These are phyloP conservation scores for Coecobrya sp. DNA, from an alignment of 2,888 invertebrate species.

Conservation along the genomic window DNA sequence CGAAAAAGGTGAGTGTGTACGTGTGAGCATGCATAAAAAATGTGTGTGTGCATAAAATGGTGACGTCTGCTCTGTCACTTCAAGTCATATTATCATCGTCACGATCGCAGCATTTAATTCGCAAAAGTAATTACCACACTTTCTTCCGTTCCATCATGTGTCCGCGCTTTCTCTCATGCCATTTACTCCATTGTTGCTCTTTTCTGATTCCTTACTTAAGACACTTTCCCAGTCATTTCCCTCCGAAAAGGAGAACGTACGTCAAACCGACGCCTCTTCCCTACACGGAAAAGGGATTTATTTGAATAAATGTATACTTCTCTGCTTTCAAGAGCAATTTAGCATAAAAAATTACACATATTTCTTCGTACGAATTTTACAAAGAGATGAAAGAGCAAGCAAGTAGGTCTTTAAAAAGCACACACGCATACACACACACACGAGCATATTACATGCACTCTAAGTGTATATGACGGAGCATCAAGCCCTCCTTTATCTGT, in stretches of 20 bases:
- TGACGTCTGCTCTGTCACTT: constrained; percentile 42
- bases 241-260: neutral
- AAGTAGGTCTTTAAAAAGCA: constrained; percentile 49
- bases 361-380: constrained; percentile 49
- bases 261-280: constrained; percentile 37
- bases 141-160: constrained; percentile 34
- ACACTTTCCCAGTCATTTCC: constrained; percentile 33
- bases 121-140: constrained; percentile 53
- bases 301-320: constrained; percentile 48
- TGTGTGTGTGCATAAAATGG: neutral
- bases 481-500: constrained; percentile 30
- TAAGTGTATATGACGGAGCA: constrained; percentile 23
- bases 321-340: constrained; percentile 61
- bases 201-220: constrained; percentile 26
- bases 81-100: constrained; percentile 32
- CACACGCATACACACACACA: neutral
- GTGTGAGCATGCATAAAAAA: neutral
- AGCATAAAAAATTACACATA: constrained; percentile 55
- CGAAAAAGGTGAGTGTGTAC: neutral
- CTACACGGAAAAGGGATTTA: constrained; percentile 33
- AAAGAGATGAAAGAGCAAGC: constrained; percentile 50
- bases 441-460: neutral
- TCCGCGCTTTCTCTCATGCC: neutral
- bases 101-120: constrained; percentile 20
- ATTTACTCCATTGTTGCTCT: constrained; percentile 19